phyloP scores from a whole-genome alignment of 2,113 vertebrate species.

The Corynorhinus townsendii region DNA sequence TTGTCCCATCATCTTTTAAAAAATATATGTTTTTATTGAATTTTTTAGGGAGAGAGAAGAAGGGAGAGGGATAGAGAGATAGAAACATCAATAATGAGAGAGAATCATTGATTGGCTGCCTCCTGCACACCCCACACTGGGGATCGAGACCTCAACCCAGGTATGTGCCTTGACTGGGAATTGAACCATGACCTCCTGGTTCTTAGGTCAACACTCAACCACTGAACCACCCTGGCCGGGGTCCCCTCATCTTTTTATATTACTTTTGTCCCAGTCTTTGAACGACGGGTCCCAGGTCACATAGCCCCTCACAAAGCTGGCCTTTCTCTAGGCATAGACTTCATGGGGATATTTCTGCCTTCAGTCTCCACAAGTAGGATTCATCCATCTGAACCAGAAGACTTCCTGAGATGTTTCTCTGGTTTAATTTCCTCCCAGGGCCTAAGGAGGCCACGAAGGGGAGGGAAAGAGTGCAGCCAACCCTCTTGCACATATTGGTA shows the following conservation, averaged over 20 bases:
- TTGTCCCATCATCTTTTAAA: not conserved
- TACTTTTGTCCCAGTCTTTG: not conserved
- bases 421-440: conserved; percentile 64
- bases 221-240: too few species aligned
- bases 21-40: too few species aligned
- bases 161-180: too few species aligned
- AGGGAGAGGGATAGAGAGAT: too few species aligned
- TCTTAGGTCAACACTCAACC: too few species aligned
- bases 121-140: too few species aligned
- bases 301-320: not conserved
- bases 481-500: conserved; percentile 34
- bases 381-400: not conserved
- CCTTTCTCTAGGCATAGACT: not conserved
- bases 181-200: too few species aligned
- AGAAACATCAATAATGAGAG: too few species aligned
- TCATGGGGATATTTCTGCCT: not conserved
- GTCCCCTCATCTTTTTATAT: not conserved
- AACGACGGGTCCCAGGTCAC: not conserved
- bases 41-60: too few species aligned
- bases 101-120: too few species aligned
- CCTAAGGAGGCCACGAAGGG: conserved; percentile 60
- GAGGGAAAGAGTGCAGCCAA: conserved; percentile 32
- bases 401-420: not conserved
- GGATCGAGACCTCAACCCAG: too few species aligned
- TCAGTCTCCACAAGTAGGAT: not conserved